Conservation (phyloP, 2,888 invertebrate species). For the Noctua fimbriata region DNA sequence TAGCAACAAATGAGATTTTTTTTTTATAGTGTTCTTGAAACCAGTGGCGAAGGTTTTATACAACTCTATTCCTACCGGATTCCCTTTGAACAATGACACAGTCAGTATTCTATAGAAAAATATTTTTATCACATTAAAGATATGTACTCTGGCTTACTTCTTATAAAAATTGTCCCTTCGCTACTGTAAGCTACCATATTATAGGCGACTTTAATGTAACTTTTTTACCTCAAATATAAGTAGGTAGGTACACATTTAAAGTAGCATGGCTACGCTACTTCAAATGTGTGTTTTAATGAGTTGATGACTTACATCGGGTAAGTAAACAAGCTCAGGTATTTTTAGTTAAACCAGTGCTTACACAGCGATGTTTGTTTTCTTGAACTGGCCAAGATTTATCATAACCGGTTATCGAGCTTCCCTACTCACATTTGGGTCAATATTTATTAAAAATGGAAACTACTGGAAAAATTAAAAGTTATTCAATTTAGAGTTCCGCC, state of each 20-base stretch:
- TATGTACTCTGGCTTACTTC: too few species aligned
- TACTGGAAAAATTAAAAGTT: conserved; percentile 4
- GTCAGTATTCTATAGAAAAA: too few species aligned
- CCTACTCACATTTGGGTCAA: conserved; percentile 35
- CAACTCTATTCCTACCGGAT: too few species aligned
- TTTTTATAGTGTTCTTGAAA: neutral
- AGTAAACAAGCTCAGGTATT: conserved; percentile 41
- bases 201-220: neutral
- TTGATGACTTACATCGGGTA: conserved; percentile 43
- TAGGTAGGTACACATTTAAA: conserved; percentile 27
- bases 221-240: conserved; percentile 23
- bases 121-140: neutral
- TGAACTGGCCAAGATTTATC: conserved; percentile 50
- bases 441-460: conserved; percentile 43
- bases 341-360: conserved; percentile 45
- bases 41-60: too few species aligned
- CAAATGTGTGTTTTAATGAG: conserved; percentile 38
- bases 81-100: too few species aligned
- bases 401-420: conserved; percentile 45
- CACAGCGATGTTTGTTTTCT: conserved; percentile 55
- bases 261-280: conserved; percentile 38
- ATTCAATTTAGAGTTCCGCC: conserved; percentile 18
- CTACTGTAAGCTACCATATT: too few species aligned
- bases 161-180: too few species aligned
- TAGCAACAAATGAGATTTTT: neutral